Evolutionary conservation across 2,888 invertebrate species (phyloP), one percentile per base, ranked within the genome.

Genomic region (Agrochola lychnidis): DNA sequence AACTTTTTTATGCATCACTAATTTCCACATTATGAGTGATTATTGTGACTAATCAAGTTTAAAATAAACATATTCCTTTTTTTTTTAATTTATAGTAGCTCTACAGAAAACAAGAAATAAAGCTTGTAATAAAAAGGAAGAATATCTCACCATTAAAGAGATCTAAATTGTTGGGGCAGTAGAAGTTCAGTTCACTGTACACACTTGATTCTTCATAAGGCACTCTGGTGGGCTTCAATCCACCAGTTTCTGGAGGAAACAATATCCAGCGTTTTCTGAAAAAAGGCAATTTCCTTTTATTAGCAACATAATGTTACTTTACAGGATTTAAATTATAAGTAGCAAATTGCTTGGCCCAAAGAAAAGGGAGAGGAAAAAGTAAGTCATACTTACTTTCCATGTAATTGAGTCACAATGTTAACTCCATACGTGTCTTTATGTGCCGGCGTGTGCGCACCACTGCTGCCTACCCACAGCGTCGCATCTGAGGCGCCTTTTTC

Each of bases 141-240:
- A 73, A 62, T 81, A 70, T 82, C 81, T 92, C 93, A 97, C 97
- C 95, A 91, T 93, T 93, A 87, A 97, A 97, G 79, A 94, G 94
- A 48, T 96, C 93, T 73, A 95, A 83, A 89, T 95, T 92, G 57
- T 91, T 92, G 0, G 98, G 98, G 72, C 97, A 97, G 87, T 97
- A 98, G 89, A 99, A 98, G 93, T 99, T 98, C 64, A 98, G 97
- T 92, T 97, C 97, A 91, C 99, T 99, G 93, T 99, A 99, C 14
- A 99, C 97, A 93, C 99, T 99, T 0, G 99, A 99, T 94, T 99
- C 99, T 96, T 99, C 99, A 95, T 99, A 99, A 0, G 99, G 99
- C 70, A 99, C 97, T 91, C 99, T 97, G 0, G 98, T 98, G 48
- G 98, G 98, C 88, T 97, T 97, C 85, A 99, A 91, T 62, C 97